Conservation (phyloP, 2,113 vertebrate genomes). For the Desmodus rotundus region DNA sequence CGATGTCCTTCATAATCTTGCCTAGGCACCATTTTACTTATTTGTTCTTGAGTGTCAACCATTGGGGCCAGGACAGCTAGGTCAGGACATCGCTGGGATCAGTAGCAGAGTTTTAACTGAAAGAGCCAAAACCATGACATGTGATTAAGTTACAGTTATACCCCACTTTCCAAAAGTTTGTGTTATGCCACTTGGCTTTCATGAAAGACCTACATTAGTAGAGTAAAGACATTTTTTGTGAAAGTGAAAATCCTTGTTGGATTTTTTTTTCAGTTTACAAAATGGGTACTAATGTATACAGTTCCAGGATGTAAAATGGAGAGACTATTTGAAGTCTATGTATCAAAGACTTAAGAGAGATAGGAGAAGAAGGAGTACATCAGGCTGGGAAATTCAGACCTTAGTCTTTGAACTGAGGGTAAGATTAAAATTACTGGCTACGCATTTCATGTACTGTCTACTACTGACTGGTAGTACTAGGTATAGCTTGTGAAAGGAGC, state of each 20-base stretch:
- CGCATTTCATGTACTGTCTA: not conserved
- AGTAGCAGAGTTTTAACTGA: conserved; percentile 26
- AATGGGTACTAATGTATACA: not conserved
- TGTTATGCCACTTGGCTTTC: not conserved
- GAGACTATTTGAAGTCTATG: not conserved
- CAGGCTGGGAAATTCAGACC: not conserved
- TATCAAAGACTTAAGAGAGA: not conserved
- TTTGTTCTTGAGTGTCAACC: conserved; percentile 1
- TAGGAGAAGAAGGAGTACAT: not conserved
- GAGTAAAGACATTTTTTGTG: not conserved
- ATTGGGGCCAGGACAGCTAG: not conserved
- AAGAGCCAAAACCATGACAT: not conserved
- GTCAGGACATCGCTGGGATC: not conserved
- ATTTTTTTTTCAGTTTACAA: not conserved
- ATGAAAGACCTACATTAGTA: not conserved
- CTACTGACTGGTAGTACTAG: not conserved
- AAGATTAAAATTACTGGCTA: not conserved
- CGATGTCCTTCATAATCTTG: not conserved
- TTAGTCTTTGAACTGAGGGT: not conserved
- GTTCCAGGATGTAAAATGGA: not conserved
- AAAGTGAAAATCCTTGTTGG: not conserved
- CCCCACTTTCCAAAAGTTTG: not conserved
- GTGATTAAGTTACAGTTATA: not conserved
- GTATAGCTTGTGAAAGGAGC: not conserved
- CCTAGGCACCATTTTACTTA: not conserved